phyloP scores from a whole-genome alignment of 2,113 vertebrate genomes.

The Erinaceus europaeus region DNA sequence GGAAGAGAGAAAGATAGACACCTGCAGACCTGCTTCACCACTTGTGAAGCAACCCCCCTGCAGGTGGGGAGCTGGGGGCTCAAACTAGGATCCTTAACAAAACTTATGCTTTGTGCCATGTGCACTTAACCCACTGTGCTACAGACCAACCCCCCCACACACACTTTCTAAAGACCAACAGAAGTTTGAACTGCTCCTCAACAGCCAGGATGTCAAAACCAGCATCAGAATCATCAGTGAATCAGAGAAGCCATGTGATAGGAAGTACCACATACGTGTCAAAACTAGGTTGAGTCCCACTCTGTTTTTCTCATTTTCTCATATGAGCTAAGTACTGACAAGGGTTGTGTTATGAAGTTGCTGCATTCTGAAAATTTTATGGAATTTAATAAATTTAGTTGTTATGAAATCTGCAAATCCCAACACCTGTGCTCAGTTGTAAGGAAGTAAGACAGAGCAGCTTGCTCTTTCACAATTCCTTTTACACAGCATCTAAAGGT shows the following conservation, averaged over 20 bases:
- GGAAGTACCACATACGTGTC: neutral
- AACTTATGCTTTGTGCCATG: no score
- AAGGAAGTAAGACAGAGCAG: neutral
- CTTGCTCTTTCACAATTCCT: neutral
- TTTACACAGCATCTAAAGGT: neutral
- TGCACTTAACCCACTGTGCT: no score
- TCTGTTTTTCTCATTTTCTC: neutral
- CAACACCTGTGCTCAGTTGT: neutral
- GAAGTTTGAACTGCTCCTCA: neutral
- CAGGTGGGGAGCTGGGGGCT: no score
- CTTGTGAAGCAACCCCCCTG: no score
- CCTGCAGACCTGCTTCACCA: no score
- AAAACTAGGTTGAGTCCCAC: neutral
- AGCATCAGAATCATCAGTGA: no score
- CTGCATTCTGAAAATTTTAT: neutral
- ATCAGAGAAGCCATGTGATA: neutral
- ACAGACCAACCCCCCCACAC: no score
- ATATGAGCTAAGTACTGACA: neutral
- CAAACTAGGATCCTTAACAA: no score
- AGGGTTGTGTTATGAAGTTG: neutral
- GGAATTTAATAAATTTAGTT: neutral
- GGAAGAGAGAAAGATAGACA: no score
- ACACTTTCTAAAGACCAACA: no score
- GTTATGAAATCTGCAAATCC: neutral
- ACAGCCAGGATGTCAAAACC: no score